Evolutionary conservation across 1,140 invertebrate genomes (phyloP).

Genomic region (Caenorhabditis tropicalis): DNA sequence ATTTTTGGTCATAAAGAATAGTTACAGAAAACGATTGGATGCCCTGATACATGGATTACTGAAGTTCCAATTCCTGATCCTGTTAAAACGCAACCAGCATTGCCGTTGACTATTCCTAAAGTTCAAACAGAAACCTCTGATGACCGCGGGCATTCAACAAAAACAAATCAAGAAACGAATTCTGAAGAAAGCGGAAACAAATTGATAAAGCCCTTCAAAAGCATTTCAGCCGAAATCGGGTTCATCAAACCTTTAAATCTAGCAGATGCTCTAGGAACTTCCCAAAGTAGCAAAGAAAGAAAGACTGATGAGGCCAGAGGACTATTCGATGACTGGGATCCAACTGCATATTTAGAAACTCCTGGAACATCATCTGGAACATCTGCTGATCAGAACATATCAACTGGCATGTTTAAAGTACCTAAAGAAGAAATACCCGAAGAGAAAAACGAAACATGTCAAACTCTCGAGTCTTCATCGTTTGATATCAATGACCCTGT

Average conservation of each 20-base stretch:
- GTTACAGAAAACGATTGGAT: constrained; percentile 9
- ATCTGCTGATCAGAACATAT: background rate
- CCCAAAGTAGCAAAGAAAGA: background rate
- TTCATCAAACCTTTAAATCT: background rate
- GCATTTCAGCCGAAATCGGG: background rate
- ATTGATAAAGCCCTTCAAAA: background rate
- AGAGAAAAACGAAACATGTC: background rate
- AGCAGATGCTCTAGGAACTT: background rate
- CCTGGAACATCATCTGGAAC: background rate
- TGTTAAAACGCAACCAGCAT: background rate
- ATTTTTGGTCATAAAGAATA: background rate
- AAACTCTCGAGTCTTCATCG: background rate
- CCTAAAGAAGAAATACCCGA: background rate
- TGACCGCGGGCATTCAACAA: too few species aligned
- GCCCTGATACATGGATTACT: background rate
- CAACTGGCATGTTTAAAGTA: background rate
- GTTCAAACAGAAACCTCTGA: background rate
- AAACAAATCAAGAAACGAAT: too few species aligned
- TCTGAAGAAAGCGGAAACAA: background rate
- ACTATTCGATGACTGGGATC: constrained; percentile 17
- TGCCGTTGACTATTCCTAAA: background rate
- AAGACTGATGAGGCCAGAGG: background rate
- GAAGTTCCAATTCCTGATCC: background rate
- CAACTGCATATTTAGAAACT: background rate
- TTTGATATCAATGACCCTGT: background rate